phyloP scores from a whole-genome alignment of 2,113 vertebrate species.

The Crotalus tigris region DNA sequence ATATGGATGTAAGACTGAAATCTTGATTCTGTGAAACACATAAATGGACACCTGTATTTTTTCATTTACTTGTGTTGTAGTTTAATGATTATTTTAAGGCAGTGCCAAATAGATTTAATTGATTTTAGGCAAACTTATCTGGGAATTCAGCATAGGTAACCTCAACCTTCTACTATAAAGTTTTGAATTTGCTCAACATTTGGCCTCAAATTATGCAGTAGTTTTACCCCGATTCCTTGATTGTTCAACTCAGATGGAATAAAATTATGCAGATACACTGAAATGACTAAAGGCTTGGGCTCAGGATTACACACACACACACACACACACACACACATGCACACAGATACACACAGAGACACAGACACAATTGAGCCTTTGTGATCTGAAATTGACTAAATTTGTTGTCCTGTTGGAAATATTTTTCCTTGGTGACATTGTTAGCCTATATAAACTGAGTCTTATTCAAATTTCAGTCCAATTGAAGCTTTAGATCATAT shows the following conservation, averaged over 20 bases:
- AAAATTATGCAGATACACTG: not conserved
- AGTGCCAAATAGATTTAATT: slow-evolving; percentile 41
- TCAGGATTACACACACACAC: not conserved
- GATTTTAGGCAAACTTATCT: slow-evolving; percentile 20
- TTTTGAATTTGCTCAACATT: slow-evolving; percentile 6
- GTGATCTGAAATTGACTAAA: not conserved
- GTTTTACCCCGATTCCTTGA: not conserved
- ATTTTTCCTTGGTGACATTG: not conserved
- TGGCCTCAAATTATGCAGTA: slow-evolving; percentile 1
- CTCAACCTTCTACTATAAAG: not conserved
- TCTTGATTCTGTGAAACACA: not conserved
- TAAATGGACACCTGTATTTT: not conserved
- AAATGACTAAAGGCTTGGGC: not conserved
- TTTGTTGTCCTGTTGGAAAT: not conserved
- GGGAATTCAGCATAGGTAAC: not conserved
- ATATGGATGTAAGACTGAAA: not conserved
- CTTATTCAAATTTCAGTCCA: not conserved
- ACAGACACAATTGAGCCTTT: not conserved
- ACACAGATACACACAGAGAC: too few relatives aligned
- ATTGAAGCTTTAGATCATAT: not conserved
- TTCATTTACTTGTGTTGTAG: slow-evolving; percentile 35
- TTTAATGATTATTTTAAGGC: slow-evolving; percentile 23
- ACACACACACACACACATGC: not conserved
- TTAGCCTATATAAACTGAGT: not conserved
- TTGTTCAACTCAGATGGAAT: not conserved